A percentile compares a stretch with the other conserved stretches of the same genome.
These are phyloP conservation scores for Discoglossus pictus DNA, from an alignment of 2,797 vertebrate species.

Conservation along the genomic window DNA sequence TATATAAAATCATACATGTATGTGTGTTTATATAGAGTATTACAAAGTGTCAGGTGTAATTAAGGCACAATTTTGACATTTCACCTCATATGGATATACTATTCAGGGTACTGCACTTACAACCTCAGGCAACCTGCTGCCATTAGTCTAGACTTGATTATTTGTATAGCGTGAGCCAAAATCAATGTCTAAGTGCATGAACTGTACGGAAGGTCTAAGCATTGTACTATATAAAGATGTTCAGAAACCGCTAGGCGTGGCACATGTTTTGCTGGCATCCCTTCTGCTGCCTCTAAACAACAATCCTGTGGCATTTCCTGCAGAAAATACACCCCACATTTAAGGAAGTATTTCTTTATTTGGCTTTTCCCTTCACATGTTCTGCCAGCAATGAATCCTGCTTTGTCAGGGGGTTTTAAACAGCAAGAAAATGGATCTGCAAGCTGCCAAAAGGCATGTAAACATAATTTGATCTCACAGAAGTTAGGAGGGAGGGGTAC, in stretches of 20 bases:
- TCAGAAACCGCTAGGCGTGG: slow-evolving; percentile 10
- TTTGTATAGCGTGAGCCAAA: no score
- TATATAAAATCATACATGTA: no score
- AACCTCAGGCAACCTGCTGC: no score
- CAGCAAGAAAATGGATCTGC: slow-evolving; percentile 44
- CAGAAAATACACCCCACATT: slow-evolving; percentile 40
- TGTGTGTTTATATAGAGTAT: no score
- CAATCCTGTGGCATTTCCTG: slow-evolving; percentile 22
- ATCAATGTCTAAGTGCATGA: no score
- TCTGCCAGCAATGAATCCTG: slow-evolving; percentile 39
- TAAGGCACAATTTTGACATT: no score
- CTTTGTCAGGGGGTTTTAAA: slow-evolving; percentile 48
- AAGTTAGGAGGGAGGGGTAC: slow-evolving; percentile 31
- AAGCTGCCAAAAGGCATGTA: slow-evolving; percentile 45
- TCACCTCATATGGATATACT: no score
- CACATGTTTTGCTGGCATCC: slow-evolving; percentile 7
- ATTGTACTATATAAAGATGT: slow-evolving; percentile 8
- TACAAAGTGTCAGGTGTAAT: no score
- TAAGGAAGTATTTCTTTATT: slow-evolving; percentile 48
- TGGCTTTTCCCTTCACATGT: slow-evolving; percentile 52
- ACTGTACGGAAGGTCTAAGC: no score
- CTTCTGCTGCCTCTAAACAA: slow-evolving; percentile 18
- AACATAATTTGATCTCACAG: slow-evolving; percentile 43
- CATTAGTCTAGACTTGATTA: no score
- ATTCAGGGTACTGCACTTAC: no score